phyloP scores from a whole-genome alignment of 2,888 invertebrate genomes.

The Atrina japonica region DNA sequence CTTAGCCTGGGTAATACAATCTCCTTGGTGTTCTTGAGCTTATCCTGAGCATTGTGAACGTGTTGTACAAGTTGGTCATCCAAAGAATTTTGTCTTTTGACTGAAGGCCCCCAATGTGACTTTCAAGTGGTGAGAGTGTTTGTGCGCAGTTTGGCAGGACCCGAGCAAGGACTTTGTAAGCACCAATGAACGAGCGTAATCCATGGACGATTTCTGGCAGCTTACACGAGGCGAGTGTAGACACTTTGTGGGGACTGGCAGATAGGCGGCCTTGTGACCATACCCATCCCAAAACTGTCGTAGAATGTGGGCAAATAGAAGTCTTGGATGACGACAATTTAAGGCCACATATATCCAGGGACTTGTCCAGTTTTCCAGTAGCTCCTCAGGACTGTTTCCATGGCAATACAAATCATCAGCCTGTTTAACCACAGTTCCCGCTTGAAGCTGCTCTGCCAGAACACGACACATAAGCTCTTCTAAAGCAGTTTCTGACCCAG shows the following conservation, averaged over 20 bases:
- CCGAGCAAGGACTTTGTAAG: no score
- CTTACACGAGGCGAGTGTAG: slow-evolving; percentile 15
- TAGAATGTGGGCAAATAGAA: slow-evolving; percentile 16
- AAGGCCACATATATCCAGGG: background rate
- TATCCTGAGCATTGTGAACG: slow-evolving; percentile 22
- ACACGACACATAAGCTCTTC: slow-evolving; percentile 57
- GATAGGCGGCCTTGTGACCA: background rate
- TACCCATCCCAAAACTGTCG: background rate
- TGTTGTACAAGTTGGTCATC: slow-evolving; percentile 27
- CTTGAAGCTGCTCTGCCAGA: slow-evolving; percentile 46
- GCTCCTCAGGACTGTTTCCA: slow-evolving; percentile 47
- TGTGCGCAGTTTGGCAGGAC: slow-evolving; percentile 42
- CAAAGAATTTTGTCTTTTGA: slow-evolving; percentile 42
- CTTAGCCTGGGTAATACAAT: slow-evolving; percentile 37
- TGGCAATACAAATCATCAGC: slow-evolving; percentile 60
- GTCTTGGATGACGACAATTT: background rate
- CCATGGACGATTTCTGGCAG: background rate
- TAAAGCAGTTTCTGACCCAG: slow-evolving; percentile 53
- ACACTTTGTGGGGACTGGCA: slow-evolving; percentile 12
- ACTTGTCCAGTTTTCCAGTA: slow-evolving; percentile 30
- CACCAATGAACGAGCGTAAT: slow-evolving; percentile 47
- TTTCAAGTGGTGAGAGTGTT: slow-evolving; percentile 44
- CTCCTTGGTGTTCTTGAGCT: slow-evolving; percentile 5
- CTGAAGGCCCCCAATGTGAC: slow-evolving; percentile 27
- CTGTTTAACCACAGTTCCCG: slow-evolving; percentile 51